Conservation (phyloP, 2,888 invertebrate genomes). For the Acleris holmiana region DNA sequence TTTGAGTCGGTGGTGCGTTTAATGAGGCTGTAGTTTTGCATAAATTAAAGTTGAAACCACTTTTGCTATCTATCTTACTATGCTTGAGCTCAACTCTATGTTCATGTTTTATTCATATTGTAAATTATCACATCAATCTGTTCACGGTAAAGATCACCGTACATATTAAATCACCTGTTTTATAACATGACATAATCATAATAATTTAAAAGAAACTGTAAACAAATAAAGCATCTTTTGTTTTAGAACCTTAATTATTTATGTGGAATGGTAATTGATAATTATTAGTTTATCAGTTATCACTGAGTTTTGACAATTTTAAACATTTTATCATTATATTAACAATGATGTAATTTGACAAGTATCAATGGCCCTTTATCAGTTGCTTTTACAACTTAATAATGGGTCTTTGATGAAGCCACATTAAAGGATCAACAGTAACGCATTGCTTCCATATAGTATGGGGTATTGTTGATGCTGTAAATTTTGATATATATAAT, state of each 20-base stretch:
- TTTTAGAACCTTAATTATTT: background rate
- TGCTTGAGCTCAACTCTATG: conserved; percentile 49
- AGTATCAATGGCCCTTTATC: no score
- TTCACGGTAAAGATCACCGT: conserved; percentile 28
- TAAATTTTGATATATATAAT: no score
- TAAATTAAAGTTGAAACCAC: conserved; percentile 37
- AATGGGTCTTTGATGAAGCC: no score
- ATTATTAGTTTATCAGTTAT: no score
- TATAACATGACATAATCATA: conserved; percentile 14
- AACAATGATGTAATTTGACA: no score
- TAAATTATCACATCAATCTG: conserved; percentile 35
- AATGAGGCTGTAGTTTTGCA: conserved; percentile 38
- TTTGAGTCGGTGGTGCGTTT: conserved; percentile 36
- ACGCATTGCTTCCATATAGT: no score
- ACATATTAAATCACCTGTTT: conserved; percentile 20
- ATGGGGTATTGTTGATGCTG: no score
- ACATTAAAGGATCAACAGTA: no score
- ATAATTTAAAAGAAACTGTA: conserved; percentile 17
- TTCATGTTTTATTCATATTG: conserved; percentile 45
- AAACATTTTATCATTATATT: no score
- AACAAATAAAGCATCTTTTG: conserved; percentile 10
- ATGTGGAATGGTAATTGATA: no score
- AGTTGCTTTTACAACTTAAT: no score
- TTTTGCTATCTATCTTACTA: conserved; percentile 55
- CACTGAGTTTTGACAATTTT: no score